A percentile compares a stretch with the other conserved stretches of the same genome.
Conservation (phyloP, 2,888 invertebrate species). For the Zygothrica quintamaculata region DNA sequence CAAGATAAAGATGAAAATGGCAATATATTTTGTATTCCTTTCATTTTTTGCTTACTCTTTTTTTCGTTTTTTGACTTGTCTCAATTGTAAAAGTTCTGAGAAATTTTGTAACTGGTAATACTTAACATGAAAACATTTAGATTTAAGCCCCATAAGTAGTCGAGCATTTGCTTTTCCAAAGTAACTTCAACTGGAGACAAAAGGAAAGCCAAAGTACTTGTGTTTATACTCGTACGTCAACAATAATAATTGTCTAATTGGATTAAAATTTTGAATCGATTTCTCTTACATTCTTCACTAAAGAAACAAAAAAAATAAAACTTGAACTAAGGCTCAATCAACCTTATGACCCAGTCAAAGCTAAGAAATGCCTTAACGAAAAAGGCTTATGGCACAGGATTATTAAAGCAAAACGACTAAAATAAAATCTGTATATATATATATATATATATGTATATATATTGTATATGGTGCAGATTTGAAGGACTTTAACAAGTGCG, state of each 20-base stretch:
- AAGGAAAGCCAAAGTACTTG: conserved; percentile 11
- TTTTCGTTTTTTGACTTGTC: too few species aligned
- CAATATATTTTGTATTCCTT: too few species aligned
- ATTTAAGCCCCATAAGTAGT: conserved; percentile 5
- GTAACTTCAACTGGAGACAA: neutral
- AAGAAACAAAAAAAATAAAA: too few species aligned
- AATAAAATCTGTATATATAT: conserved; percentile 23
- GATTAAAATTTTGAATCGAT: conserved; percentile 44
- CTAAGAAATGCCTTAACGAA: conserved; percentile 12
- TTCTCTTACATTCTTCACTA: conserved; percentile 12
- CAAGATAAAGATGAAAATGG: too few species aligned
- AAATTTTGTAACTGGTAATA: neutral
- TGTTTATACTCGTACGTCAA: conserved; percentile 1
- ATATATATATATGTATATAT: too few species aligned
- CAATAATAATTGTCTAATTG: conserved; percentile 48
- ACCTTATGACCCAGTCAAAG: neutral
- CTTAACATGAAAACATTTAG: neutral
- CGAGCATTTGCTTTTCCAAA: neutral
- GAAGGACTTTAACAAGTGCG: conserved; percentile 16
- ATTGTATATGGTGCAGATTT: conserved; percentile 1
- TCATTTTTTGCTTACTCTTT: too few species aligned
- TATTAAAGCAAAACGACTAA: conserved; percentile 15
- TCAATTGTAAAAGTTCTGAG: neutral
- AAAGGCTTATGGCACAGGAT: conserved; percentile 56
- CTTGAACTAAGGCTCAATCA: too few species aligned